Conservation (phyloP, 2,888 invertebrate species). For the Amphimallon solstitiale region DNA sequence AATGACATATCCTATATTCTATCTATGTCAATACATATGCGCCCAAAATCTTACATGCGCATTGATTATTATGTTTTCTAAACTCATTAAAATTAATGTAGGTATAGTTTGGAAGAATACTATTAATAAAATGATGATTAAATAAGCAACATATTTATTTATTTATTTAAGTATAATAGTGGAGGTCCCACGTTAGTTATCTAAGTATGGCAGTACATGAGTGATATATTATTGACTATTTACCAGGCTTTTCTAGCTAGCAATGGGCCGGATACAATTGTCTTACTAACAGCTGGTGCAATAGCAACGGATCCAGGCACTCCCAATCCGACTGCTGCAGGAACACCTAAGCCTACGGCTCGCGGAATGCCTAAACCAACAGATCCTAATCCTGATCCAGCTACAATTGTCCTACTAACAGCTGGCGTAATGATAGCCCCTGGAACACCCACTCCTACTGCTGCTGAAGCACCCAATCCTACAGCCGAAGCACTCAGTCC, state of each 20-base stretch:
- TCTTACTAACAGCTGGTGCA: neutral
- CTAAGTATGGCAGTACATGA: neutral
- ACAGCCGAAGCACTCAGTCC: neutral
- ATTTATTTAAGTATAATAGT: slow-evolving; percentile 1
- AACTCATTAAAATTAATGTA: no score
- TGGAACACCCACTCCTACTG: no score
- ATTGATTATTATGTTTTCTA: no score
- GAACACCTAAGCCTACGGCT: neutral
- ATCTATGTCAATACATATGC: no score
- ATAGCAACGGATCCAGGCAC: neutral
- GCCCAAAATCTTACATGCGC: no score
- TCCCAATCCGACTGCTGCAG: neutral
- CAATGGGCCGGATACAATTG: neutral
- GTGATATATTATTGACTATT: neutral
- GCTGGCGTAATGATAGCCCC: slow-evolving; percentile 3
- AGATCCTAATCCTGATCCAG: neutral
- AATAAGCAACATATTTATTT: neutral
- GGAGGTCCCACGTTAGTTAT: neutral
- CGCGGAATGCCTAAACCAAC: neutral
- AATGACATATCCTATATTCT: no score
- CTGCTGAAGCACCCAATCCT: neutral
- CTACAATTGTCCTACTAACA: no score
- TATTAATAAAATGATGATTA: no score
- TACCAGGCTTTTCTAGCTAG: slow-evolving; percentile 5
- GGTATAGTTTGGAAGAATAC: no score